Conservation (phyloP, 2,113 vertebrate genomes). For the Pseudonaja textilis region DNA sequence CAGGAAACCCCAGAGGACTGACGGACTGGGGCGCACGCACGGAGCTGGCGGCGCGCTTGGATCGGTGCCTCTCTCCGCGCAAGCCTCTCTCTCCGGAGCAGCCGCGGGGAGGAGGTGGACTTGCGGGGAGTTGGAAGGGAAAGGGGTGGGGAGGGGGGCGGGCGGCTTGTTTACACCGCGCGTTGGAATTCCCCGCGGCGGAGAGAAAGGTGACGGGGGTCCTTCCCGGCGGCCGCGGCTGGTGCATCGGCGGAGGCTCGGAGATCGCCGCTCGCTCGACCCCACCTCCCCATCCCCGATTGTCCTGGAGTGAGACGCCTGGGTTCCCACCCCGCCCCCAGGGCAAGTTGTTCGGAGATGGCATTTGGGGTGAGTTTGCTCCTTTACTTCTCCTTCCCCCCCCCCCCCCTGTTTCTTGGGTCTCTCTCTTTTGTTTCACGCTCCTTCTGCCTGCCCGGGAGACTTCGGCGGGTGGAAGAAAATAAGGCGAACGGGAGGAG, state of each 20-base stretch:
- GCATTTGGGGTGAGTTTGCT: slow-evolving; percentile 17
- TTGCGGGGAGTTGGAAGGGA: not conserved
- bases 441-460: too few species aligned
- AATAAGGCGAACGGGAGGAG: not conserved
- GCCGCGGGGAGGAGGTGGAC: not conserved
- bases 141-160: too few species aligned
- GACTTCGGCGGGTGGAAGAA: not conserved
- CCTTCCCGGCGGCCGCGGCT: not conserved
- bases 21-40: not conserved
- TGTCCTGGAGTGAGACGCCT: not conserved
- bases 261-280: not conserved
- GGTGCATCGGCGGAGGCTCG: not conserved
- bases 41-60: not conserved
- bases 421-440: not conserved
- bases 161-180: not conserved
- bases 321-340: not conserved
- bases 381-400: not conserved
- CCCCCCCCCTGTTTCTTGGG: too few species aligned
- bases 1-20: not conserved
- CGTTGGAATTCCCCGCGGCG: not conserved
- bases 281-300: not conserved
- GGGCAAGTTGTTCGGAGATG: slow-evolving; percentile 4
- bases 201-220: not conserved
- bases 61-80: not conserved
- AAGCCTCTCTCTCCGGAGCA: not conserved